Evolutionary conservation across 2,888 invertebrate genomes (phyloP), one percentile per base, ranked within the genome.

Genomic region (Antheraea yamamai): DNA sequence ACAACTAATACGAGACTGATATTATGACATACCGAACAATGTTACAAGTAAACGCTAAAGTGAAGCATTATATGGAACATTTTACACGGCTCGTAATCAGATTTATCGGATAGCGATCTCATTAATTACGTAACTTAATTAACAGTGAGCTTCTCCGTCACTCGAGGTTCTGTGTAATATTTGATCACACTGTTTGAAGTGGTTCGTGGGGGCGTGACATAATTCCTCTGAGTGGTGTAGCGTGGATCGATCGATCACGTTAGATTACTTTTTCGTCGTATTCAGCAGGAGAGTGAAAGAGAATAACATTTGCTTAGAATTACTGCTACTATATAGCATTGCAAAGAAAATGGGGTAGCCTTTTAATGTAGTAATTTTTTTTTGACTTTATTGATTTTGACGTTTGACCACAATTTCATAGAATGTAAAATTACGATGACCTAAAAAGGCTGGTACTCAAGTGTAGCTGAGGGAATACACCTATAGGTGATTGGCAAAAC

Each of bases 91-190:
- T 23, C 12, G 30, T 61, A 68, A 35, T 68, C 68, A 35, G 35
- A 68, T 68, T 68, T 68, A 68, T 68, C 68, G 30, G 68, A 68
- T 35, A 68, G 68, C 68, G 68, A 68, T 68, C 68, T 68, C 68
- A 68, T 68, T 68, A 68, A 68, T 68, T 68, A 68, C 68, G 18
- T 61, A 35, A 68, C 35, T 68, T 68, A 68, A 68, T 68, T 68
- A 68, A 68, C 61, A 61, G 68, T 35, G 68, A 35, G 68, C 30
- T 35, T 68, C 61, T 35, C 68, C 12, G 68, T 35, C 35, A 68
- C 35, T 68, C 68, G 18, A 68, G 35, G 18, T 35, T 68, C 68
- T 68, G 68, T 68, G 68, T 68, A 68, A 68, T 68, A 35, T 68
- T 68, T 68, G 68, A 68, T 68, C 68, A 68, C 8, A 35, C 68